Percentiles rank a stretch among this genome's conserved stretches.
phyloP scores from a whole-genome alignment of 1,140 invertebrate genomes.

The Procambarus clarkii region DNA sequence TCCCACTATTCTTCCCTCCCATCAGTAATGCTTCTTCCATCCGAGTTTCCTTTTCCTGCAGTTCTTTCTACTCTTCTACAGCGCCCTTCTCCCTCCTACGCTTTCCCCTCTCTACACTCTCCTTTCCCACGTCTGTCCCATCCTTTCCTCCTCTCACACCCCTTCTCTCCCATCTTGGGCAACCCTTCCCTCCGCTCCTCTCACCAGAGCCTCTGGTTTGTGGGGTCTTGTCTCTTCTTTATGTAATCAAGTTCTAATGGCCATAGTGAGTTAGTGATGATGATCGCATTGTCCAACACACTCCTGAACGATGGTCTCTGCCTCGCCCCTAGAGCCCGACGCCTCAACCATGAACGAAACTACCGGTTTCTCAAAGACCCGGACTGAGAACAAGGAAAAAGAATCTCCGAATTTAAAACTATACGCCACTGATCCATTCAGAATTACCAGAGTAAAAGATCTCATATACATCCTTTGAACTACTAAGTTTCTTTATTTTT shows the following conservation, averaged over 20 bases:
- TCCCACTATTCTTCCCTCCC: background rate
- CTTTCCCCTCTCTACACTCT: background rate
- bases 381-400: too few species aligned
- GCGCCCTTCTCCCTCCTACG: background rate
- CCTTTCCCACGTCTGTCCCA: background rate
- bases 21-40: background rate
- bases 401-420: too few species aligned
- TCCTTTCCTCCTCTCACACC: background rate
- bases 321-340: background rate
- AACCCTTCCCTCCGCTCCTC: background rate
- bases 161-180: background rate
- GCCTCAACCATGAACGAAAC: background rate
- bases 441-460: background rate
- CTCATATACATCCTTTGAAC: background rate
- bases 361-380: too few species aligned
- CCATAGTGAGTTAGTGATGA: conserved; percentile 41
- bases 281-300: conserved; percentile 39
- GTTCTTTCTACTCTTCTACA: background rate
- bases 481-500: background rate
- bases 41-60: background rate
- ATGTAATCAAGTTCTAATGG: conserved; percentile 57
- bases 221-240: conserved; percentile 49
- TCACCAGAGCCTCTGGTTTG: background rate
- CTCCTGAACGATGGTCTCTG: conserved; percentile 17
- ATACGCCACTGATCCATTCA: background rate